Conservation (phyloP, 2,888 invertebrate genomes). For the Hyalella azteca region DNA sequence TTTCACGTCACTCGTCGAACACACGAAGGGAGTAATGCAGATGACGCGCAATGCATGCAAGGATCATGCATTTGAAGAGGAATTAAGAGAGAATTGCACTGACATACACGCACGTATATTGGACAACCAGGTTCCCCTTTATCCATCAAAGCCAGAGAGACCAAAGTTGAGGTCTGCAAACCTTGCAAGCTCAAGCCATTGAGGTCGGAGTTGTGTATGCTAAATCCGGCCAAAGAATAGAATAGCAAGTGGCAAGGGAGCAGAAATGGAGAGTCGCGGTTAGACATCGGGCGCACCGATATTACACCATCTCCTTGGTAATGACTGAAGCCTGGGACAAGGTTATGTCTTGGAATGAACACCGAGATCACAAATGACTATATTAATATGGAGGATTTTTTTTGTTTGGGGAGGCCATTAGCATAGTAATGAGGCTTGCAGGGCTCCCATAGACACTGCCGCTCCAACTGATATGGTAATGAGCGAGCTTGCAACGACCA, state of each 20-base stretch:
- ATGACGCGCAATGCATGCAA: no score
- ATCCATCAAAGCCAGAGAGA: conserved; percentile 32
- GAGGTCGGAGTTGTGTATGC: conserved; percentile 35
- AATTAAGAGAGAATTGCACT: not conserved
- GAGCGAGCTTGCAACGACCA: conserved; percentile 29
- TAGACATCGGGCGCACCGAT: conserved; percentile 22
- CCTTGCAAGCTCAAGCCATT: conserved; percentile 17
- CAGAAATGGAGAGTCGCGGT: conserved; percentile 23
- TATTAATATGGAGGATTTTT: conserved; percentile 36
- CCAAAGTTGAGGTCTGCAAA: conserved; percentile 28
- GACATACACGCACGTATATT: not conserved
- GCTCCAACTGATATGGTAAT: conserved; percentile 36
- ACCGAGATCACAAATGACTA: conserved; percentile 38
- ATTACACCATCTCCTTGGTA: conserved; percentile 29
- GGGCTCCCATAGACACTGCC: conserved; percentile 34
- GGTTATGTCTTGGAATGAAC: conserved; percentile 37
- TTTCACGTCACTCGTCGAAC: no score
- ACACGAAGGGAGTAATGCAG: no score
- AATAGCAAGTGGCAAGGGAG: conserved; percentile 33
- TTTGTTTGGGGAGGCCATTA: conserved; percentile 38
- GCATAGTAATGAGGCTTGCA: conserved; percentile 34
- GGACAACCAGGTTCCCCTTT: not conserved
- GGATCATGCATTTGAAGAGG: not conserved
- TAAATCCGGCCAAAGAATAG: conserved; percentile 36
- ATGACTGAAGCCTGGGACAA: conserved; percentile 31